Evolutionary conservation across 2,113 vertebrate genomes (phyloP).

Genomic region (Seriola aureovittata): DNA sequence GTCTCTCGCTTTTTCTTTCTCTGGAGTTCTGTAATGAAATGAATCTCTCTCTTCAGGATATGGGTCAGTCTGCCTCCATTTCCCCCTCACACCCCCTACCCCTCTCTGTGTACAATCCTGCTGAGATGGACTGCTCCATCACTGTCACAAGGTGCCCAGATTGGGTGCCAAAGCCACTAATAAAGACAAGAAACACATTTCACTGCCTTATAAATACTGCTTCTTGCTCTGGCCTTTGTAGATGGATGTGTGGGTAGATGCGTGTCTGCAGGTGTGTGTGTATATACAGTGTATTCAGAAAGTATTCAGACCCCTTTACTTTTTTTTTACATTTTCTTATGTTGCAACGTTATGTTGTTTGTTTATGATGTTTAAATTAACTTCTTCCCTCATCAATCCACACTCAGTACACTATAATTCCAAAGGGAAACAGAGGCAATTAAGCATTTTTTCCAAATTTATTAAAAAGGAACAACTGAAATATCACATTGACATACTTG

Average conservation of each 20-base stretch:
- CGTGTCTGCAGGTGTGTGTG: conserved; percentile 15
- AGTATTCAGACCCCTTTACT: too few relatives aligned
- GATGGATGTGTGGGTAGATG: conserved; percentile 30
- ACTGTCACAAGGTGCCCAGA: conserved; percentile 71
- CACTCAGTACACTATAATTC: too few relatives aligned
- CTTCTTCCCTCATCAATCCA: too few relatives aligned
- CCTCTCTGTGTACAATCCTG: conserved; percentile 18
- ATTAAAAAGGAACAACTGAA: too few relatives aligned
- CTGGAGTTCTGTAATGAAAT: conserved; percentile 64
- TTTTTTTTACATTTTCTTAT: too few relatives aligned
- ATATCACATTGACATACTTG: too few relatives aligned
- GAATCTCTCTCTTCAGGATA: conserved; percentile 60
- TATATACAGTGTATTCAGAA: too few relatives aligned
- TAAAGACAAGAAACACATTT: conserved; percentile 75
- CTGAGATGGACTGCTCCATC: conserved; percentile 75
- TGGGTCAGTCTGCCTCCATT: conserved; percentile 59
- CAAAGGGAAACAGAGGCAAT: too few relatives aligned
- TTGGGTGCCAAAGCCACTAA: conserved; percentile 73
- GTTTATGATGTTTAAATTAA: too few relatives aligned
- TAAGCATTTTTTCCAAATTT: too few relatives aligned
- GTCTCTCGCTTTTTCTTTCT: conserved; percentile 32
- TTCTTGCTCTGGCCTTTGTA: conserved; percentile 13
- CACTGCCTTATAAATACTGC: conserved; percentile 51
- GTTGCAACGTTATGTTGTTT: too few relatives aligned
- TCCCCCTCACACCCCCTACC: conserved; percentile 2